Percentiles rank a stretch among this genome's conserved stretches.
Conservation (phyloP, 2,113 vertebrate genomes). For the Melanerpes aurifrons region DNA sequence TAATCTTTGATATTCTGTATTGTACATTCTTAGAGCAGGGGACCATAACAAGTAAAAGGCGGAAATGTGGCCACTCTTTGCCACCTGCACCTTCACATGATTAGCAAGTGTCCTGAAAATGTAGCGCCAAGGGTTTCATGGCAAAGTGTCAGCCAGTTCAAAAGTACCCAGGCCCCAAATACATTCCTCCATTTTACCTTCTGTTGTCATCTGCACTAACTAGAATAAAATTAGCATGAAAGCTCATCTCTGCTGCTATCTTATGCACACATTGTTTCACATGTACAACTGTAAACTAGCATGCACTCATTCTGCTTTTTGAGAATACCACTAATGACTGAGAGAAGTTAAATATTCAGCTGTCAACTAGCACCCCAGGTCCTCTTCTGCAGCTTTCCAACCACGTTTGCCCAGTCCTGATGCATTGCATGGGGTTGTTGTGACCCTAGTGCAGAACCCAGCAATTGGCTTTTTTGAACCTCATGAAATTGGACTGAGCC, state of each 20-base stretch:
- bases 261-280: neutral
- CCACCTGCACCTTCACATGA: neutral
- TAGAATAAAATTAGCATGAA: neutral
- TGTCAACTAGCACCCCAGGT: too few relatives aligned
- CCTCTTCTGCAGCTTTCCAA: too few relatives aligned
- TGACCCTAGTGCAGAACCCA: too few relatives aligned
- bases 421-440: too few relatives aligned
- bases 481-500: too few relatives aligned
- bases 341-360: too few relatives aligned
- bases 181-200: neutral
- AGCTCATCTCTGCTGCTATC: neutral
- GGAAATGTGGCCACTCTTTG: neutral
- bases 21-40: neutral
- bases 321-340: neutral
- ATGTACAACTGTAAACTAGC: neutral
- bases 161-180: neutral
- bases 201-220: neutral
- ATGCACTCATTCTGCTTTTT: neutral
- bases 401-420: too few relatives aligned
- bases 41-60: neutral
- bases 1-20: neutral
- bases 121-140: neutral
- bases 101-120: neutral
- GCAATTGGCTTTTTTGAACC: too few relatives aligned
- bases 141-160: neutral